Base-by-base conservation (phyloP, 2,797 vertebrate genomes). In the Betta splendens region DNA sequence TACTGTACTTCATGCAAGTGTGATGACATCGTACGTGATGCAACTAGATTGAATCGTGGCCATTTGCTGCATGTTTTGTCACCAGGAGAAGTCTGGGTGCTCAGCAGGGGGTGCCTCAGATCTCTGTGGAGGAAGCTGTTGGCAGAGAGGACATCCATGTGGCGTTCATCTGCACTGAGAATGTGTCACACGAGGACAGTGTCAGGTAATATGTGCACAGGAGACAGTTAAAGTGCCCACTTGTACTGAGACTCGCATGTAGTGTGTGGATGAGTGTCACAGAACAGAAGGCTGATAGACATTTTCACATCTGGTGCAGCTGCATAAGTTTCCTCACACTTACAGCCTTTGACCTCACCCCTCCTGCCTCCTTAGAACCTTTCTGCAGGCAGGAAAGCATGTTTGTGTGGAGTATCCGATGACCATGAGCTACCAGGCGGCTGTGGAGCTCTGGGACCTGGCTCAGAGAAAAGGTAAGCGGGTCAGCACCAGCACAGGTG, bases 341-440 rank as follows among this genome's bases (percentile, higher is more conserved):
- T n/a, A n/a, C n/a, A n/a, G n/a, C n/a, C n/a, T n/a, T n/a, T n/a
- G n/a, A n/a, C n/a, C n/a, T n/a, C n/a, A n/a, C 1, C 20, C 42
- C 39, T 50, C 15, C 9, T 62, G 8, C 80, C 7, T 52, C 50
- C 26, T 32, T 79, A 96, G 96, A 81, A 84, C 70, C 33, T 98
- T 97, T 76, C 88, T 99, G 45, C 89, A 93, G 68, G 95, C 94
- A 46, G 94, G 95, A 21, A 99, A 97, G 56, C 96, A 98, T 3
- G 93, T 98, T 38, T 94, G 94, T 2, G 96, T 99, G 1, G 97
- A 99, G 83, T 99, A 97, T 57, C 96, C 97, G 11, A 92, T 99
- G 94, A 79, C 93, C 1, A 56, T 95, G 52, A 93, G 83, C 50
- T 81, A 90, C 72, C 67, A 77, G 11, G 80, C 87, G 0, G 96